Base-by-base conservation (phyloP, 2,113 vertebrate species). In the Cavia aperea region DNA sequence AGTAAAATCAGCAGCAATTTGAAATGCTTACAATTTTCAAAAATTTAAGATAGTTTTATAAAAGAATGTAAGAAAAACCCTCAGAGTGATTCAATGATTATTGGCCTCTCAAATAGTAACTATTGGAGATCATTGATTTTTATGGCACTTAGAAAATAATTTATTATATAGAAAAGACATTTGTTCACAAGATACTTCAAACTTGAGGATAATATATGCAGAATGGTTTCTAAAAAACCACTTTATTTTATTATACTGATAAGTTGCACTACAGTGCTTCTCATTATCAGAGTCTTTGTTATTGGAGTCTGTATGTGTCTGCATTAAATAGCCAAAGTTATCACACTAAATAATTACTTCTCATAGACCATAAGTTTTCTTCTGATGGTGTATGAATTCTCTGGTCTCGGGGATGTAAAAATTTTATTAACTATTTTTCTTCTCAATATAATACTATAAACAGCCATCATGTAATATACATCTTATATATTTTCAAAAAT, bases 91-190 rank as follows among this genome's bases (percentile, higher is more conserved):
- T 56, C 78, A 90, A 36, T 54, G 51, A 83, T 65, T 51, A 81
- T 79, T 90, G 18, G 1, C 43, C 51, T 63, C 15, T 88, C 84
- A 88, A 43, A 15, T 31, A 66, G 56, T 65, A 73, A 66, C 33
- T 92, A 7, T 68, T 92, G 87, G 58, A 63, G 36, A 68, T 62
- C 7, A 89, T 10, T 56, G 4, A 81, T 79, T 94, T 92, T 88
- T 88, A 68, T 36, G n/a, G 13, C 43, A 73, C 65, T 49, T 36
- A 81, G 58, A 90, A 92, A 88, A 75, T 1, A 66, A 16, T 58
- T 60, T 43, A 2, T 73, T 18, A 65, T n/a, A 39, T 12, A 86
- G 4, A 68, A 90, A 90, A 84, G 8, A 24, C 16, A 88, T 70
- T 75, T 31, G 7, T 65, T 89, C 14, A 90, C 26, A 26, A 78